Conservation (phyloP, 2,113 vertebrate species). For the Syrrhaptes paradoxus region DNA sequence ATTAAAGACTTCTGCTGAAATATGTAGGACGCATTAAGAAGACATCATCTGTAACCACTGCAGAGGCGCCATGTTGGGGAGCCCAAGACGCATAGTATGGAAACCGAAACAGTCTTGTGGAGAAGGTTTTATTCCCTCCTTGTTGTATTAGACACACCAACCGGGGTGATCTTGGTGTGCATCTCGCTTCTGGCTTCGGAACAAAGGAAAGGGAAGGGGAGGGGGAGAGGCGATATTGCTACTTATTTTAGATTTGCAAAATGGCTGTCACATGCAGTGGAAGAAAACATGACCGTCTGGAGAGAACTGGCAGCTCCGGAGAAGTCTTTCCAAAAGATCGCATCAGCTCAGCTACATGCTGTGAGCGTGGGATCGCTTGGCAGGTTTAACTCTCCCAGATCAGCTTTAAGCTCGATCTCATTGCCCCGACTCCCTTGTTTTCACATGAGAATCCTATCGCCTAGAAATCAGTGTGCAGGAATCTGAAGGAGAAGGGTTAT, state of each 20-base stretch:
- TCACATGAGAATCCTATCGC: neutral
- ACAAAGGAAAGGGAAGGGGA: neutral
- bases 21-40: conserved; percentile 28
- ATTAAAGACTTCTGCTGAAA: conserved; percentile 43
- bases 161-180: neutral
- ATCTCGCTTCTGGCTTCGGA: neutral
- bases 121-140: neutral
- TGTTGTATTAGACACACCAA: neutral
- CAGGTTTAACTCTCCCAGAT: neutral
- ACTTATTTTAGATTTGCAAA: conserved; percentile 54
- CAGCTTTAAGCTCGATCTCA: neutral
- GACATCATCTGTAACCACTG: conserved; percentile 40
- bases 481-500: neutral
- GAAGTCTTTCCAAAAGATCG: neutral
- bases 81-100: neutral
- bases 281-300: neutral
- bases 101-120: neutral
- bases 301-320: neutral
- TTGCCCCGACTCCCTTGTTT: neutral
- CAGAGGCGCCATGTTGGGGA: conserved; percentile 68
- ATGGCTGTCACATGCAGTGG: conserved; percentile 58
- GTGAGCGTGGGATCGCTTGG: fast-evolving
- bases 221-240: neutral
- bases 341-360: neutral
- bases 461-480: neutral